These are phyloP conservation scores for Misgurnus anguillicaudatus DNA, from an alignment of 2,113 vertebrate species.

Conservation along the genomic window DNA sequence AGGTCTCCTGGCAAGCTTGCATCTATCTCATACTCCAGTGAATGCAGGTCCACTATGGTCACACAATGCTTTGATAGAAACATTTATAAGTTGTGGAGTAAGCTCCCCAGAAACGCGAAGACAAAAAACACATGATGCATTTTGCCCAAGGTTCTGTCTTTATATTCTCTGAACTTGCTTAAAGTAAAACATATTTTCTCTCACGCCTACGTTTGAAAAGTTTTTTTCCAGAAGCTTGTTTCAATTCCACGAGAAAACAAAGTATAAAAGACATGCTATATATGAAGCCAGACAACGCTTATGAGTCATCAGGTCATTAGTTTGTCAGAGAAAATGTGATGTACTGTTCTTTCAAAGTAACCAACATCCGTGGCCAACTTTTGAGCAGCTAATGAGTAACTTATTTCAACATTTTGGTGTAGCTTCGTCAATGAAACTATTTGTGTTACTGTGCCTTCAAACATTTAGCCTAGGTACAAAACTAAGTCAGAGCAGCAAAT, in stretches of 20 bases:
- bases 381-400: constrained; percentile 17
- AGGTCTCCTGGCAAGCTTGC: not conserved
- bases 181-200: constrained; percentile 21
- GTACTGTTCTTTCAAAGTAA: not conserved
- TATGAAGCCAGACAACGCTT: not conserved
- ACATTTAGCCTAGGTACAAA: no score
- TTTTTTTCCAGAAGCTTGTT: not conserved
- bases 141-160: constrained; percentile 7
- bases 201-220: not conserved
- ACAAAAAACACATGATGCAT: not conserved
- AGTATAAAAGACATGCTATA: not conserved
- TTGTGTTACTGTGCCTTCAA: not conserved
- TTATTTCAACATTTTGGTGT: constrained; percentile 14
- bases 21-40: not conserved
- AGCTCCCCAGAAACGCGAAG: not conserved
- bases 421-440: not conserved
- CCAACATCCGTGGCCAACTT: not conserved
- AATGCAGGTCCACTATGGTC: not conserved
- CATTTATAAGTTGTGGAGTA: not conserved
- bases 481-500: not conserved
- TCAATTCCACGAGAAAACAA: not conserved
- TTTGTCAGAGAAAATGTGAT: constrained; percentile 2
- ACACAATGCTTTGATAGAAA: not conserved
- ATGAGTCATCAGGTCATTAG: constrained; percentile 22
- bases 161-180: constrained; percentile 26